Evolutionary conservation across 92 coral and sea anemone species (phyloP).

Genomic region (Isaurus tuberculatus): DNA sequence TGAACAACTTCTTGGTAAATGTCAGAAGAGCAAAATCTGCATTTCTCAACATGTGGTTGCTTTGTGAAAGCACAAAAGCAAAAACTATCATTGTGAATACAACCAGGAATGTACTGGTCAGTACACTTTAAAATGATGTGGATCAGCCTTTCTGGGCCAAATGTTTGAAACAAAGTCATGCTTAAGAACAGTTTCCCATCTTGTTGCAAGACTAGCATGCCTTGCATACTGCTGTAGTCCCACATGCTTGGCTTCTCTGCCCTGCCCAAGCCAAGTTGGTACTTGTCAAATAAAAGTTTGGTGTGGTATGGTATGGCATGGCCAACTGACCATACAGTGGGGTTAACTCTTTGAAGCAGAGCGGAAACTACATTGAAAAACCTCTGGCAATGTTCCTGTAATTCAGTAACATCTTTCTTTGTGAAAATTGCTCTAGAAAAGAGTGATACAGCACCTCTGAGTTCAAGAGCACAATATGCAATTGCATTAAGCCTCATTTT

Average conservation of each 20-base stretch:
- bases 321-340: conserved; percentile 73
- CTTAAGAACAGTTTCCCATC: conserved; percentile 71
- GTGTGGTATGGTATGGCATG: conserved; percentile 70
- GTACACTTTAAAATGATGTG: conserved; percentile 58
- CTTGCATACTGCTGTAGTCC: conserved; percentile 63
- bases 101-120: conserved; percentile 60
- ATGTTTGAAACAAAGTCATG: conserved; percentile 69
- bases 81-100: conserved; percentile 28
- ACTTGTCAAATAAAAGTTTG: conserved; percentile 44
- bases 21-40: conserved; percentile 38
- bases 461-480: conserved; percentile 62
- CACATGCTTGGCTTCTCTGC: conserved; percentile 75
- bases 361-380: conserved; percentile 52
- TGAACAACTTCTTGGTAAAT: conserved; percentile 23
- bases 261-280: conserved; percentile 67
- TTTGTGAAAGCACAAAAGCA: conserved; percentile 64
- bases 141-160: conserved; percentile 68
- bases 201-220: conserved; percentile 62
- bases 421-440: conserved; percentile 51
- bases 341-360: conserved; percentile 45
- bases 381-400: conserved; percentile 36
- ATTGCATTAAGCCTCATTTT: conserved; percentile 55
- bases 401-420: conserved; percentile 4
- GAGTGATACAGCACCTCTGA: conserved; percentile 69
- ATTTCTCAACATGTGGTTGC: conserved; percentile 17